Evolutionary conservation across 1,140 invertebrate genomes (phyloP).

Genomic region (Trypoxylus dichotomus): DNA sequence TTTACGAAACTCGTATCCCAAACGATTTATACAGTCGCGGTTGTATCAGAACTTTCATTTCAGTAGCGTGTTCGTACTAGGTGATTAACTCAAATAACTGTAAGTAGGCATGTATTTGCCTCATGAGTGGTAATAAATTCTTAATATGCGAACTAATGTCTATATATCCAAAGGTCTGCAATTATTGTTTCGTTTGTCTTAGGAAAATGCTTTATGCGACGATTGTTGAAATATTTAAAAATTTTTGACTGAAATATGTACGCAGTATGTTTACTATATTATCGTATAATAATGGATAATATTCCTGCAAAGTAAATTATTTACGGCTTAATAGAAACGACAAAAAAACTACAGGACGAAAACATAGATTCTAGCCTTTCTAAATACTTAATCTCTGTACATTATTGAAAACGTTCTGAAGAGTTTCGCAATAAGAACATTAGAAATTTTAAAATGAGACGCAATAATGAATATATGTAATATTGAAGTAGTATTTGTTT

Average conservation of each 20-base stretch:
- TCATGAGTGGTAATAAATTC: constrained; percentile 8
- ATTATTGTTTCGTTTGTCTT: constrained; percentile 1
- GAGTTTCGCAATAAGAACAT: too few relatives aligned
- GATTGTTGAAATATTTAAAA: background rate
- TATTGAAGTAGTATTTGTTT: too few relatives aligned
- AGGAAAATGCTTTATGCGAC: constrained; percentile 11
- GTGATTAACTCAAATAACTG: background rate
- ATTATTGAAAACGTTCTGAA: background rate
- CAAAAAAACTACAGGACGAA: background rate
- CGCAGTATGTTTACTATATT: background rate
- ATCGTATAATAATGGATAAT: background rate
- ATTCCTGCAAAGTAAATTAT: background rate
- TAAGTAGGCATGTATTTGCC: constrained; percentile 5
- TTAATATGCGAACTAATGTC: constrained; percentile 16
- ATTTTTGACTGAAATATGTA: background rate
- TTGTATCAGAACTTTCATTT: background rate
- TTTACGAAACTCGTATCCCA: background rate
- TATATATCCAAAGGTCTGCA: background rate
- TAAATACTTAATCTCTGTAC: background rate
- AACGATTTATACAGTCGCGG: background rate
- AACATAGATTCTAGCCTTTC: background rate
- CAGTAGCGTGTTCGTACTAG: background rate
- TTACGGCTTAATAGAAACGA: background rate
- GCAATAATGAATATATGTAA: too few relatives aligned
- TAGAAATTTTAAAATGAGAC: too few relatives aligned